These are phyloP conservation scores for Aphelenchoides fujianensis DNA, from an alignment of 1,140 invertebrate genomes.

Conservation along the genomic window DNA sequence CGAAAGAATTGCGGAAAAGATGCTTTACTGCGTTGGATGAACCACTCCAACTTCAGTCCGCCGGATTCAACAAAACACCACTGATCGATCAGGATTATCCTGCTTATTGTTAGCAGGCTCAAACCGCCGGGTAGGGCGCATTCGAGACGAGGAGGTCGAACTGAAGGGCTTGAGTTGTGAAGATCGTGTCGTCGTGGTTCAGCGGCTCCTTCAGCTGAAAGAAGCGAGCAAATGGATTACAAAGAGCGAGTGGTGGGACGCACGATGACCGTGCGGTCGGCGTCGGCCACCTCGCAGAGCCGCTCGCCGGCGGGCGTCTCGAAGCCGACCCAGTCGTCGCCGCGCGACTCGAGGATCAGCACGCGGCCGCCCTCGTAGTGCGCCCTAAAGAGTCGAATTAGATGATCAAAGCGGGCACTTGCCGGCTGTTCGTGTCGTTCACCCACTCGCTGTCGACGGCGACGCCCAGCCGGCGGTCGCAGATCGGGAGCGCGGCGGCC, in stretches of 20 bases:
- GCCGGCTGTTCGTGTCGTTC: slow-evolving; percentile 21
- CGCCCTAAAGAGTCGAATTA: neutral
- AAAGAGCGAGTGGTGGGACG: too few species aligned
- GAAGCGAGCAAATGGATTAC: neutral
- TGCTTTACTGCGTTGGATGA: too few species aligned
- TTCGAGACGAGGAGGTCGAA: neutral
- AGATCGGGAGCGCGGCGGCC: neutral
- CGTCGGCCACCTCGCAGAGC: neutral
- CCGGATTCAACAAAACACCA: too few species aligned
- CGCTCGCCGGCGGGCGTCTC: neutral
- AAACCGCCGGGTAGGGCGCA: neutral
- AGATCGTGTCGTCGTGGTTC: slow-evolving; percentile 4
- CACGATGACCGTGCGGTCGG: neutral
- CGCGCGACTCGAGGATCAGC: neutral
- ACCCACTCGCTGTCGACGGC: neutral
- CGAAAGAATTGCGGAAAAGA: too few species aligned
- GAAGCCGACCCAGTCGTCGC: slow-evolving; percentile 6
- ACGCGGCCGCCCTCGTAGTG: neutral
- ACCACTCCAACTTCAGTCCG: too few species aligned
- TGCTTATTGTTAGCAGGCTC: too few species aligned
- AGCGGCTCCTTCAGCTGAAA: neutral
- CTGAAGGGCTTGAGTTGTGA: slow-evolving; percentile 7
- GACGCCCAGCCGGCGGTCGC: neutral
- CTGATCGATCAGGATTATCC: too few species aligned
- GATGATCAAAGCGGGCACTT: neutral